These are phyloP conservation scores for Ypsolopha sequella DNA, from an alignment of 2,888 invertebrate genomes.

Conservation along the genomic window DNA sequence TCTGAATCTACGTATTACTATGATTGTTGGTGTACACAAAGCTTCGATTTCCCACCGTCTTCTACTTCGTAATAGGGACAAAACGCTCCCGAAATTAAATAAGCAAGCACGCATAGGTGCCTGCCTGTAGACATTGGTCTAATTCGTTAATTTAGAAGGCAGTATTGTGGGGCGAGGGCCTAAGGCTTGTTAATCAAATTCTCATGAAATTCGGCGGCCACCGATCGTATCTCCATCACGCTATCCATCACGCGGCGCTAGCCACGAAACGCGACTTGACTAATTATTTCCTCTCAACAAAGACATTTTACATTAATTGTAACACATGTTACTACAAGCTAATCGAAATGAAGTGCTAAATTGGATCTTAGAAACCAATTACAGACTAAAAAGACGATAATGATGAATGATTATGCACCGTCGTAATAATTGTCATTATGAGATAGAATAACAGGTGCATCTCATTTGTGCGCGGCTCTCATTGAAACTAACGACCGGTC, in stretches of 20 bases:
- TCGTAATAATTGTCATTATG: slow-evolving; percentile 11
- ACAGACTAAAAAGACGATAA: background rate
- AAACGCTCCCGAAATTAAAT: slow-evolving; percentile 57
- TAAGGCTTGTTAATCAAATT: slow-evolving; percentile 51
- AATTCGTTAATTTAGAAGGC: slow-evolving; percentile 61
- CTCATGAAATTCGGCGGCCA: slow-evolving; percentile 57
- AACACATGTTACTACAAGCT: slow-evolving; percentile 15
- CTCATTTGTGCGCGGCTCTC: slow-evolving; percentile 37
- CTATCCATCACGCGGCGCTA: slow-evolving; percentile 53
- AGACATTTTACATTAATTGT: slow-evolving; percentile 45
- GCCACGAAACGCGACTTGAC: slow-evolving; percentile 45
- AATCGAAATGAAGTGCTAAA: slow-evolving; percentile 3
- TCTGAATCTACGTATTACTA: slow-evolving; percentile 29
- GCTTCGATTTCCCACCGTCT: slow-evolving; percentile 37
- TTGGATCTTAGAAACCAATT: background rate
- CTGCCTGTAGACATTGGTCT: slow-evolving; percentile 40
- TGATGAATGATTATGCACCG: slow-evolving; percentile 7
- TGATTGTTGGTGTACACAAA: slow-evolving; percentile 34
- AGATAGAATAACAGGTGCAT: slow-evolving; percentile 32
- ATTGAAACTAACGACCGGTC: slow-evolving; percentile 61
- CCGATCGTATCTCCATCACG: slow-evolving; percentile 55
- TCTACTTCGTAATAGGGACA: slow-evolving; percentile 46
- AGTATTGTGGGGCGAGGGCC: slow-evolving; percentile 24
- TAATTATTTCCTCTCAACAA: slow-evolving; percentile 44
- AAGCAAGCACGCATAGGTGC: slow-evolving; percentile 59